Evolutionary conservation across 2,113 vertebrate species (phyloP), one percentile per base, ranked within the genome.

Genomic region (Rhinolophus sinicus): DNA sequence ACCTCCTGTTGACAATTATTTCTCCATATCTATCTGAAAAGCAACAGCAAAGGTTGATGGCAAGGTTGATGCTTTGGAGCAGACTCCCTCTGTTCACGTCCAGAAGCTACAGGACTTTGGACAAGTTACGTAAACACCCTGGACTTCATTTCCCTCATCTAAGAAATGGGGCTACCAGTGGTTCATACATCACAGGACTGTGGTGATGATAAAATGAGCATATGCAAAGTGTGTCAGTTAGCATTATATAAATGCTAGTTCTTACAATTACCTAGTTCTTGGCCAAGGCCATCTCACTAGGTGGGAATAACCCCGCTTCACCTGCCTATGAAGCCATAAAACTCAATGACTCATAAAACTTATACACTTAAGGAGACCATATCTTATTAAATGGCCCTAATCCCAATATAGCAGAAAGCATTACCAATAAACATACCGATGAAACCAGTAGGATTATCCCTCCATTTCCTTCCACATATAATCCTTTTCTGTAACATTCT

Each of bases 261-360:
- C 87, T 76, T 47, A 62, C 56, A 69, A 70, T 56, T 88, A 76
- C 64, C 58, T 56, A 86, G 90, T 22, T 96, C 24, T 35, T 85
- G 54, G 60, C 84, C 95, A 87, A 96, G 65, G 80, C 64, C 67
- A 56, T 56, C 50, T 58, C 35, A 85, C 44, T 22, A 91, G 33
- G 54, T 75, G n/a, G 40, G 26, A 97, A 75, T 28, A 94, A 83
- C 30, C 35, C 67, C 93, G 28, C 52, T 73, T 96, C 76, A 85
- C 24, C 58, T 64, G 92, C 58, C 64, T 90, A 44, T 64, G 62
- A 94, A 88, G 58, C 72, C 60, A 85, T 72, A 90, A 95, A 75
- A 77, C 58, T 81, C 40, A 90, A 52, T 95, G 88, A 85, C 64
- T 90, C 76, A 58, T 44, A 30, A 95, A 94, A 87, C 62, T 78